Evolutionary conservation across 2,888 invertebrate genomes (phyloP), one percentile per base, ranked within the genome.

Genomic region (Cheilosia soror): DNA sequence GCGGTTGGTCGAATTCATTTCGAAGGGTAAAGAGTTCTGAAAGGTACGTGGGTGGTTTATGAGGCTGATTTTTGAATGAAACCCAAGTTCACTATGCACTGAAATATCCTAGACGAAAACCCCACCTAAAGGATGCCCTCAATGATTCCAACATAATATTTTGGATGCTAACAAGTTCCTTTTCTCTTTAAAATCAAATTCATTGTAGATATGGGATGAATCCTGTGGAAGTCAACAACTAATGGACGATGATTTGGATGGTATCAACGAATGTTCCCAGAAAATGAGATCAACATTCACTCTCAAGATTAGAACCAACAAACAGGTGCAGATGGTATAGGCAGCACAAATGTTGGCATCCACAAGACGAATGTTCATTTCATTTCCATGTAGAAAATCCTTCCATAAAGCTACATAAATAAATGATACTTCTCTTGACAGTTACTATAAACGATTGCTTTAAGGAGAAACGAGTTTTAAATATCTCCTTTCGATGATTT

Each of bases 1-100:
- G 11, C 27, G 9, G 47, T 25, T 78, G 78, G 78, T 78, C 78
- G 62, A 78, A 78, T 62, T 77, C 47, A 78, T 62, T 57, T 47
- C 3, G 3, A 0, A 27, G 44, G 25, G 31, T 55, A 42, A 57
- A 57, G 69, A 47, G 47, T 20, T 40, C 5, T 1, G 4, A 20
- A 13, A 5, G 9, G 49, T 49, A 0, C 20, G 7, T 37, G 33
- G 2, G 1, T 2, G 0, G 25, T 40, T 40, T 60, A 13, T 29
- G 37, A 37, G 31, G 42, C 6, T 33, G 0, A 7, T 33, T 9
- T 33, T 33, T 9, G 33, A 33, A 33, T 15, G 5, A 1, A 2
- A 13, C 11, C 27, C n/a, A 40, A 9, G 5, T 53, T 4, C 13
- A 68, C 0, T 0, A 25, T 68, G 55, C 55, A 55, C 13, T 53